These are phyloP conservation scores for Anoplophora glabripennis DNA, from an alignment of 1,140 invertebrate species.

Conservation along the genomic window DNA sequence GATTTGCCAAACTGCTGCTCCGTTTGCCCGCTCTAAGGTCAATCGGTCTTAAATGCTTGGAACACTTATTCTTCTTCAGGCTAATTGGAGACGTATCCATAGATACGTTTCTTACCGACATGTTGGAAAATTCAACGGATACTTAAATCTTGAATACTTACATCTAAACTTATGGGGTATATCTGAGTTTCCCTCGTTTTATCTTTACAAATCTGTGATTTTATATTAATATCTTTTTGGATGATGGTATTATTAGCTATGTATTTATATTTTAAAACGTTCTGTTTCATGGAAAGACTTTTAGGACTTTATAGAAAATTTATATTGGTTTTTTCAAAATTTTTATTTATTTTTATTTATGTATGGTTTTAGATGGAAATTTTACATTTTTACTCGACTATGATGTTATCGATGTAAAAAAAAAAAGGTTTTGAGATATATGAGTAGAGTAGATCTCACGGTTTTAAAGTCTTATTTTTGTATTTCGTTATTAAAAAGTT, in stretches of 20 bases:
- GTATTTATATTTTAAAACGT: conserved; percentile 15
- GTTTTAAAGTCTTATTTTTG: conserved; percentile 1
- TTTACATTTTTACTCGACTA: conserved; percentile 9
- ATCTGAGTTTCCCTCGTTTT: conserved; percentile 17
- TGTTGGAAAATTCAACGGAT: conserved; percentile 59
- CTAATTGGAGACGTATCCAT: conserved; percentile 76
- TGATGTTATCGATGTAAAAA: conserved; percentile 9
- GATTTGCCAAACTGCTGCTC: conserved; percentile 91
- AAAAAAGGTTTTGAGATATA: neutral
- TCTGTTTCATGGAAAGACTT: conserved; percentile 15
- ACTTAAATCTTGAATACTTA: conserved; percentile 22
- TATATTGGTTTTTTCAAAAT: conserved; percentile 4
- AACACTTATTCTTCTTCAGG: conserved; percentile 94
- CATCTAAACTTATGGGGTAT: neutral
- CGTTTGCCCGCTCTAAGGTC: conserved; percentile 91
- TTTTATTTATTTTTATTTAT: conserved; percentile 24
- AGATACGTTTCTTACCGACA: conserved; percentile 68
- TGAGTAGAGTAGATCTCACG: neutral
- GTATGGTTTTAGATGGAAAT: conserved; percentile 1
- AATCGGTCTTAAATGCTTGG: conserved; percentile 93
- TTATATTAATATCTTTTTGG: conserved; percentile 28
- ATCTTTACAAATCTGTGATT: conserved; percentile 28
- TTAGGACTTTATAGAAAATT: neutral
- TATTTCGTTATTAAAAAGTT: too few species aligned
- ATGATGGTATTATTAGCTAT: conserved; percentile 30